A percentile compares a stretch with the other conserved stretches of the same genome.
These are phyloP conservation scores for Hyposoter didymator DNA, from an alignment of 2,888 invertebrate genomes.

Conservation along the genomic window DNA sequence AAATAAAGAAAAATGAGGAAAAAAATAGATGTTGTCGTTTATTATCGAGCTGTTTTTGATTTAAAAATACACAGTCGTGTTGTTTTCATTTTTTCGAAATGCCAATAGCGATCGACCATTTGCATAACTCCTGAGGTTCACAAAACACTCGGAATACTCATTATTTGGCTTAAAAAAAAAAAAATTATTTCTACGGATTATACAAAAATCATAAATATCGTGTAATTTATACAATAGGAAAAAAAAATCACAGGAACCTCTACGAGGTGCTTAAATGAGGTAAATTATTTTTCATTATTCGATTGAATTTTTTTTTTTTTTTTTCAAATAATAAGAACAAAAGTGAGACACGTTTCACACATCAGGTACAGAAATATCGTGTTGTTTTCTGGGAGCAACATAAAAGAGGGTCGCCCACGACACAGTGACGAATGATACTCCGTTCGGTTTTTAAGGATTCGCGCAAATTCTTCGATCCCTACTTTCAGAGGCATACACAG, in stretches of 20 bases:
- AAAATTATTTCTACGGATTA: background rate
- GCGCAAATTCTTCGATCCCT: constrained; percentile 73
- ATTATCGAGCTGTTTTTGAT: background rate
- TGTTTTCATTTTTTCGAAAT: background rate
- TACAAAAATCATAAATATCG: background rate
- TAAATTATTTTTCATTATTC: background rate
- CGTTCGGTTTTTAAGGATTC: constrained; percentile 74
- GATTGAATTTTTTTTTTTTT: constrained; percentile 16
- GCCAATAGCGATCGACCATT: background rate
- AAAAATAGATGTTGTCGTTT: background rate
- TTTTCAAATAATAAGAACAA: constrained; percentile 72
- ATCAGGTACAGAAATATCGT: constrained; percentile 75
- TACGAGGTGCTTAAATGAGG: constrained; percentile 9
- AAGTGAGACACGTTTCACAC: constrained; percentile 78
- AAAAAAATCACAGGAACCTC: constrained; percentile 14
- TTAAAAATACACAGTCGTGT: background rate
- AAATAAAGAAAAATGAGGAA: constrained; percentile 15
- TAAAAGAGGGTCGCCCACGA: constrained; percentile 75
- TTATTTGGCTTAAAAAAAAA: background rate
- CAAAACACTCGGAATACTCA: background rate
- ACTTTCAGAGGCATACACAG: constrained; percentile 73
- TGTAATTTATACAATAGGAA: background rate
- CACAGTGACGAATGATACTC: constrained; percentile 76
- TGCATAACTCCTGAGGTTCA: background rate
- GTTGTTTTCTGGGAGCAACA: constrained; percentile 75